Evolutionary conservation across 1,140 invertebrate species (phyloP).

Genomic region (Prorops nasuta): DNA sequence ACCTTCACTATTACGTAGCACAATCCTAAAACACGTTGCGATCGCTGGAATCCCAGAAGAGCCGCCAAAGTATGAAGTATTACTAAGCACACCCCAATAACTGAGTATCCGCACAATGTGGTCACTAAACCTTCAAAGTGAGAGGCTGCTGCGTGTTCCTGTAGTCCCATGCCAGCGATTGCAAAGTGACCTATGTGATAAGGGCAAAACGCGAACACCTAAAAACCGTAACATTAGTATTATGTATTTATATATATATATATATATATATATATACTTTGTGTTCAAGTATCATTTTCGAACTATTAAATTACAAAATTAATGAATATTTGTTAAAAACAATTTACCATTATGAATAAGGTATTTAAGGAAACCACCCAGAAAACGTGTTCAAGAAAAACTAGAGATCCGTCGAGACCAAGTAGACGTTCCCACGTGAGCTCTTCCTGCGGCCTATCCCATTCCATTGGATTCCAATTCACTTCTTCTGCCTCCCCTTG

Average conservation of each 20-base stretch:
- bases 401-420: constrained; percentile 93
- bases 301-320: constrained; percentile 3
- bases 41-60: constrained; percentile 74
- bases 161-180: constrained; percentile 73
- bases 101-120: constrained; percentile 89
- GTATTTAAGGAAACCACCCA: constrained; percentile 98
- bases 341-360: constrained; percentile 81
- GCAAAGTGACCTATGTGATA: constrained; percentile 92
- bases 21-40: constrained; percentile 84
- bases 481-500: constrained; percentile 77
- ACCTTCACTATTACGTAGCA: constrained; percentile 98
- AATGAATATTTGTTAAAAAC: constrained; percentile 34
- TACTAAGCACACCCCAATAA: constrained; percentile 82
- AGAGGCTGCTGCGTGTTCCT: constrained; percentile 71
- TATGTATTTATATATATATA: constrained; percentile 1
- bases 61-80: constrained; percentile 78
- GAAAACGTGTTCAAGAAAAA: constrained; percentile 98
- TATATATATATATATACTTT: too few species aligned
- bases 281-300: too few species aligned
- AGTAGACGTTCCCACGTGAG: constrained; percentile 96
- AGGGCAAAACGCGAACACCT: constrained; percentile 89
- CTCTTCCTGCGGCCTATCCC: constrained; percentile 96
- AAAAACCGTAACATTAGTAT: constrained; percentile 5
- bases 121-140: constrained; percentile 93
- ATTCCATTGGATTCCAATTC: constrained; percentile 98